Conservation (phyloP, 1,140 invertebrate genomes). For the Lasioglossum baleicum region DNA sequence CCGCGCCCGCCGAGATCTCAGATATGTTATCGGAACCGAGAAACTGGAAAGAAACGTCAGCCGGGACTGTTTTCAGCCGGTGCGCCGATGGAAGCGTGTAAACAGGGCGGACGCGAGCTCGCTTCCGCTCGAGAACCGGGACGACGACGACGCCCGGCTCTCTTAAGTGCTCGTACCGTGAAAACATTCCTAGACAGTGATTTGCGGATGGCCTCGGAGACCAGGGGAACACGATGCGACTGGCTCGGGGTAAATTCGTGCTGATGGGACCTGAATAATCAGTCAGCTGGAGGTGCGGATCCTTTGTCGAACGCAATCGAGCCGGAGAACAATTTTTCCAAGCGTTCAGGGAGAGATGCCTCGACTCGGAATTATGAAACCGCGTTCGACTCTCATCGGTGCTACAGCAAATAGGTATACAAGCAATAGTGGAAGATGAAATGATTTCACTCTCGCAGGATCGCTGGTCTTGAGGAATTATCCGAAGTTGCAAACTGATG, state of each 20-base stretch:
- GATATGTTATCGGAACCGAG: constrained; percentile 43
- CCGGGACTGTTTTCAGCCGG: constrained; percentile 12
- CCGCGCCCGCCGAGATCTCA: constrained; percentile 18
- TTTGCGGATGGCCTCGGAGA: constrained; percentile 6
- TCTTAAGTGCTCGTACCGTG: not conserved
- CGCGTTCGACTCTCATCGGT: too few relatives aligned
- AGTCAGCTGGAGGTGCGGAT: not conserved
- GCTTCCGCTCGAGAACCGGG: constrained; percentile 5
- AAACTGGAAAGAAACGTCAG: constrained; percentile 34
- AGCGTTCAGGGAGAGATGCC: too few relatives aligned
- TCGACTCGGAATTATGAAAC: too few relatives aligned
- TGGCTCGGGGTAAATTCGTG: not conserved
- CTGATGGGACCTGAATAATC: not conserved
- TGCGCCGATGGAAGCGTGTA: constrained; percentile 30
- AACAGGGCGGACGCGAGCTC: constrained; percentile 20
- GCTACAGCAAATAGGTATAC: too few relatives aligned
- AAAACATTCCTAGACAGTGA: not conserved
- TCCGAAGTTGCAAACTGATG: too few relatives aligned
- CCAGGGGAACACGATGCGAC: not conserved
- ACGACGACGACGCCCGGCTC: not conserved
- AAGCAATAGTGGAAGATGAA: too few relatives aligned
- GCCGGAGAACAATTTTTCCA: too few relatives aligned
- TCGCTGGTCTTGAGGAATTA: too few relatives aligned
- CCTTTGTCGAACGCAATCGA: too few relatives aligned
- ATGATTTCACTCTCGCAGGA: too few relatives aligned